Base-by-base conservation (phyloP, 2,113 vertebrate genomes). In the Triplophysa siluroides region DNA sequence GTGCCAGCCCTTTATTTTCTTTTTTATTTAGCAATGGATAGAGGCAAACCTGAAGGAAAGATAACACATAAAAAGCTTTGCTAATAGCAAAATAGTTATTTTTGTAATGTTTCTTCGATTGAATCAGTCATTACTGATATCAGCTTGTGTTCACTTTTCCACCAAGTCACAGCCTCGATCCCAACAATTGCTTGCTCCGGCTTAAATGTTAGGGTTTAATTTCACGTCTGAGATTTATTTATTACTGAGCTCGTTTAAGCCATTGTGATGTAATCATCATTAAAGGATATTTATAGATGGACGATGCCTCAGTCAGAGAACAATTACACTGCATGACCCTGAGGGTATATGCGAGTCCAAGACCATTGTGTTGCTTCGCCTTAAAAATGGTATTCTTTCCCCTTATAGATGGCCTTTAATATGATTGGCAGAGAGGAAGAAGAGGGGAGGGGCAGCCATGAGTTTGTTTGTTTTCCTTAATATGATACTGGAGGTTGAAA, bases 341-440 rank as follows among this genome's bases (percentile, higher is more conserved):
- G 82, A 76, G 29, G 9, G n/a, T 71, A 14, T 14, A 72, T 65
- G 19, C 45, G 47, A 68, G 47, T 63, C 38, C 62, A 41, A 71
- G 60, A 24, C 47, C 52, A 82, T 68, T 79, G 76, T 69, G 33
- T 47, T 58, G 23, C 19, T 78, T 54, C 24, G 14, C 9, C 50
- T 47, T 78, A 68, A 62, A 78, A 67, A 74, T 64, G 14, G 63
- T 45, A 75, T 26, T 63, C 47, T 58, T 61, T 71, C 23, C 60
- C 12, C 29, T 78, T 73, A 45, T 81, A 58, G 47, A 56, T 78
- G 80, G 61, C 78, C 60, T 72, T 81, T 84, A n/a, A 62, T 75
- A 71, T 83, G 21, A 56, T 81, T 47, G 12, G 45, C 41, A 43
- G 73, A 47, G 23, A 29, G 26, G n/a, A 14, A 67, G 78, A 72